Base-by-base conservation (phyloP, 2,888 invertebrate species). In the Acronicta leporina region DNA sequence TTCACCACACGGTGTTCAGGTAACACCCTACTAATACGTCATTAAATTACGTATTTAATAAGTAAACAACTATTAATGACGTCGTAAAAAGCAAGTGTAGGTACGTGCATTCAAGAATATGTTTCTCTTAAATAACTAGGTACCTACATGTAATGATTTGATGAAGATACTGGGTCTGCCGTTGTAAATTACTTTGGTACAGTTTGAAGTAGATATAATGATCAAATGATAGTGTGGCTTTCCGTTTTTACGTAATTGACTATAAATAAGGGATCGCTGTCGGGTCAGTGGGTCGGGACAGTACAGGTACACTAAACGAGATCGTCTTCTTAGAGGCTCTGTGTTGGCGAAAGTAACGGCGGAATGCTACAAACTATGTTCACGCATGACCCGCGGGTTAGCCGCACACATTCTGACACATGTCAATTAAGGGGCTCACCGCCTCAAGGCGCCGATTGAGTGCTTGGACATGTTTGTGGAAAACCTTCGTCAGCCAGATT, bases 381-480 rank as follows among this genome's bases (percentile, higher is more conserved):
- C 91, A 91, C 92, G 90, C 89, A 86, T 91, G 94, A 94, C 93
- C 94, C 73, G 56, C 73, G 79, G 94, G 94, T 94, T 94, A 92
- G 85, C 85, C 81, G 91, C 85, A 88, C 90, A 91, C 88, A 91
- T 89, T 91, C 92, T 93, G 94, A 93, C 94, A 94, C 88, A 92
- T 93, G 94, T 94, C 94, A 94, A 94, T 94, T 94, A 94, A 91
- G 89, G 85, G 85, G 85, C 87, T 89, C 87, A 83, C 86, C 85
- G 87, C 90, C 87, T 87, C 86, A 78, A 85, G 89, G 85, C 87
- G 88, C 85, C 85, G 90, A 92, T 94, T 91, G 91, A 93, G 92
- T 87, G 89, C 91, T 91, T 89, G 87, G 89, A 91, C 92, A 92
- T 92, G 92, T 92, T 92, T 92, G 91, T 91, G 89, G 90, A 90